Conservation (phyloP, 2,888 invertebrate species). For the Ophonus ardosiacus region DNA sequence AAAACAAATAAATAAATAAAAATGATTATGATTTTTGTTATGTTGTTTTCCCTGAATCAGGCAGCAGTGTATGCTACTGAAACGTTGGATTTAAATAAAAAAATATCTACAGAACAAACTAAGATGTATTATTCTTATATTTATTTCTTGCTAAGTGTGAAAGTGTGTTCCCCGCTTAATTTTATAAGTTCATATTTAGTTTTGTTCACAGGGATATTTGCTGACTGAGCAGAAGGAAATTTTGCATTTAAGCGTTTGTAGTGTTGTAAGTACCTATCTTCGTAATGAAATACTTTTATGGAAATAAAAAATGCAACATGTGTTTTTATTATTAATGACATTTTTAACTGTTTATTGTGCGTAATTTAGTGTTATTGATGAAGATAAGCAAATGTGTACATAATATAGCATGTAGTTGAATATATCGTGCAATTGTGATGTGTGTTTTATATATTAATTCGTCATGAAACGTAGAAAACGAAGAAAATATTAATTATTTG, state of each 20-base stretch:
- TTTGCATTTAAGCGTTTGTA: not conserved
- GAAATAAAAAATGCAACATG: constrained; percentile 54
- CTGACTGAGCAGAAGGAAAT: not conserved
- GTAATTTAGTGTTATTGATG: constrained; percentile 43
- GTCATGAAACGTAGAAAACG: constrained; percentile 63
- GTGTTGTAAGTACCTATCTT: not conserved
- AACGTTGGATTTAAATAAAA: no score
- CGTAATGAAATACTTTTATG: not conserved
- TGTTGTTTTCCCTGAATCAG: no score
- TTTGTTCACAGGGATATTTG: not conserved
- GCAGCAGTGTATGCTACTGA: no score
- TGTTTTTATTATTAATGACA: constrained; percentile 62
- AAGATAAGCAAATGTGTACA: constrained; percentile 15
- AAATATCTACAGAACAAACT: no score
- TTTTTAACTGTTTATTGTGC: constrained; percentile 48
- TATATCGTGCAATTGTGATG: constrained; percentile 42
- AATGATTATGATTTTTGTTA: no score
- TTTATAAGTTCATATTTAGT: no score
- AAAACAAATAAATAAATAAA: no score
- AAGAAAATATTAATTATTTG: constrained; percentile 50
- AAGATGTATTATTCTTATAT: no score
- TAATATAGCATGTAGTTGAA: constrained; percentile 45
- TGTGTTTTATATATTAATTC: constrained; percentile 29
- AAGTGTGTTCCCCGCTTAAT: not conserved
- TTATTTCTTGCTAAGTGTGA: no score